Conservation (phyloP, 2,113 vertebrate species). For the Pachyramphus minor region DNA sequence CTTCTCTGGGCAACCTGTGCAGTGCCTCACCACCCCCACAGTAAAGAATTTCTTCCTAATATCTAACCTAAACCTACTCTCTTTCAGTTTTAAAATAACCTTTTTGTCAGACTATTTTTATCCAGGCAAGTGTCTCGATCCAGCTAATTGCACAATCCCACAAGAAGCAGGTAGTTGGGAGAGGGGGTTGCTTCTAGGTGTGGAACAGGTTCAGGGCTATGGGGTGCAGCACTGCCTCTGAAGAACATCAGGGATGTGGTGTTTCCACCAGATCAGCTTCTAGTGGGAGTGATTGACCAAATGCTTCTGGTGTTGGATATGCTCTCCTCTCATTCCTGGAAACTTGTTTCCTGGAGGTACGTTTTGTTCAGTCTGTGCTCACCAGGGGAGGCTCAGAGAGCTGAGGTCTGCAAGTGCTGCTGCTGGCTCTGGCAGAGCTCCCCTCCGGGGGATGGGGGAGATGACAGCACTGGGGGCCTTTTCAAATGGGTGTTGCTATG, state of each 20-base stretch:
- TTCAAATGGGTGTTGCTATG: neutral
- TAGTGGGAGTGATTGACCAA: neutral
- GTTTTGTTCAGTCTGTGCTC: neutral
- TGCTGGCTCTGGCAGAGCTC: neutral
- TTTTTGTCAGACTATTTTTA: neutral
- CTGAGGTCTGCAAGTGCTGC: neutral
- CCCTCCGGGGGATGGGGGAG: fast-evolving
- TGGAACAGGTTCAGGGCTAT: neutral
- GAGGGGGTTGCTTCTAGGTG: neutral
- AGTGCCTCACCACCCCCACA: neutral
- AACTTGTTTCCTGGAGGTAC: neutral
- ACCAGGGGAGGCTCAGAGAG: neutral
- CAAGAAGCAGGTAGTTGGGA: neutral
- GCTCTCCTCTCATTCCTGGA: neutral
- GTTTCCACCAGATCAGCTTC: neutral
- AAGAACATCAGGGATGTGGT: neutral
- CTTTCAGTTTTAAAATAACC: neutral
- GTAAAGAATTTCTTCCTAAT: neutral
- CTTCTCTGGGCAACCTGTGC: neutral
- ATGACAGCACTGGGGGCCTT: neutral
- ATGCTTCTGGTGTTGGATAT: neutral
- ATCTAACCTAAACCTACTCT: neutral
- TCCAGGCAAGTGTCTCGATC: neutral
- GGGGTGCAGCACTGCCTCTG: neutral
- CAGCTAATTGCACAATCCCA: neutral